Base-by-base conservation (phyloP, 2,797 vertebrate species). In the Ptychobarbus kaznakovi region DNA sequence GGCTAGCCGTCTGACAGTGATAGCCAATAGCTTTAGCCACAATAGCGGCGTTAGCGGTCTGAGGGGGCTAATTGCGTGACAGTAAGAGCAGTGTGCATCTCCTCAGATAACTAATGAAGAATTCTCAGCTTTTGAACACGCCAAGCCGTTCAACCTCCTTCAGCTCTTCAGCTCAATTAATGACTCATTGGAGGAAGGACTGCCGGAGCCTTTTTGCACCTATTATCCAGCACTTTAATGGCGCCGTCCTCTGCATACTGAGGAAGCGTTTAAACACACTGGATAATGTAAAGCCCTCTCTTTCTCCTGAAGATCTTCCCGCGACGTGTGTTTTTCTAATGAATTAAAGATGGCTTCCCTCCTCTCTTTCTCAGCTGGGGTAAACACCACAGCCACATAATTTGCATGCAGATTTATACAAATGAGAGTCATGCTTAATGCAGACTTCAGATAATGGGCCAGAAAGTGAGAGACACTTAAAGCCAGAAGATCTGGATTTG, bases 331-430 rank as follows among this genome's bases (percentile, higher is more conserved):
- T 93, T 95, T 95, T 94, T 92, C 93, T 94, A 94, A 95, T 95
- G 93, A 95, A 96, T 95, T 95, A 95, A 95, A 95, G 92, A 95
- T 94, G 91, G 92, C 92, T 94, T 93, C 91, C 91, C 89, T 86
- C 61, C 75, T 88, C 83, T 84, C 78, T 83, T 49, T 69, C 86
- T 81, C 82, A 77, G 61, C 90, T 89, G 89, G 93, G 90, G 91
- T 95, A 94, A 95, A 95, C 93, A 95, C 90, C 87, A 90, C 91
- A 82, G 90, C 93, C 72, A 89, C 93, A 93, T 94, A 92, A 95
- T 95, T 93, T 94, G 92, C 93, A 93, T 94, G 89, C 91, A 90
- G 92, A 93, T 94, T 94, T 92, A 94, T 92, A 94, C 94, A 95
- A 95, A 95, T 94, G 92, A 95, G 93, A 85, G 89, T 90, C 85